Conservation (phyloP, 2,888 invertebrate genomes). For the Hirtodrosophila confusa region DNA sequence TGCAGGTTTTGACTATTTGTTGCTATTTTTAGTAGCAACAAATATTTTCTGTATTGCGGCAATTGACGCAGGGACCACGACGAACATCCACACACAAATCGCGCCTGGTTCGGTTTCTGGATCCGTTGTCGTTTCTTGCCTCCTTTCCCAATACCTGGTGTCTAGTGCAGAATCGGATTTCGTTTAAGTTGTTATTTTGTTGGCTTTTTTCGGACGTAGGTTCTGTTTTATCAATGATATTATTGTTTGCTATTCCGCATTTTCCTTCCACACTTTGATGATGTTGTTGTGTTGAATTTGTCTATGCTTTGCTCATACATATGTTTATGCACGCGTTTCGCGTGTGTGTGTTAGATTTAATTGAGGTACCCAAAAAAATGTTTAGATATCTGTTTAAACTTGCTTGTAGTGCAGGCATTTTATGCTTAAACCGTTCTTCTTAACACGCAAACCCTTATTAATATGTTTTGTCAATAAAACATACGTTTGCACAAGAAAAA, state of each 20-base stretch:
- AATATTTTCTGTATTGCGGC: slow-evolving; percentile 43
- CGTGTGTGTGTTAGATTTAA: slow-evolving; percentile 25
- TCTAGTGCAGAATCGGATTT: too few relatives aligned
- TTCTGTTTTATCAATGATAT: slow-evolving; percentile 55
- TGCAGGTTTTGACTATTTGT: slow-evolving; percentile 55
- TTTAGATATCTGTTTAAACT: slow-evolving; percentile 14
- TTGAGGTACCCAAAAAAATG: slow-evolving; percentile 21
- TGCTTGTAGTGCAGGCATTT: slow-evolving; percentile 20
- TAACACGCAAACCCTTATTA: background rate
- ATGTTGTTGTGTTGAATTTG: slow-evolving; percentile 28
- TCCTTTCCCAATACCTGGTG: too few relatives aligned
- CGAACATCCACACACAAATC: slow-evolving; percentile 15
- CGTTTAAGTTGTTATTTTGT: too few relatives aligned
- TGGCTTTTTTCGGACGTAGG: slow-evolving; percentile 4
- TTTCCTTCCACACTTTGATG: background rate
- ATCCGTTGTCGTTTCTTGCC: slow-evolving; percentile 7
- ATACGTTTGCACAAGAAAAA: slow-evolving; percentile 53
- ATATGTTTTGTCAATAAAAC: slow-evolving; percentile 12
- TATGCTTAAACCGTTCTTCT: slow-evolving; percentile 13
- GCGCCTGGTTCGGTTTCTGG: slow-evolving; percentile 21
- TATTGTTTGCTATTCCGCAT: slow-evolving; percentile 33
- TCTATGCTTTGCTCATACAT: slow-evolving; percentile 34
- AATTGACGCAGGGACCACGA: slow-evolving; percentile 30
- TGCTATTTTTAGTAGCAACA: slow-evolving; percentile 76
- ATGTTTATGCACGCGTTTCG: slow-evolving; percentile 28